These are phyloP conservation scores for Eumeta japonica DNA, from an alignment of 1,140 invertebrate genomes.

Conservation along the genomic window DNA sequence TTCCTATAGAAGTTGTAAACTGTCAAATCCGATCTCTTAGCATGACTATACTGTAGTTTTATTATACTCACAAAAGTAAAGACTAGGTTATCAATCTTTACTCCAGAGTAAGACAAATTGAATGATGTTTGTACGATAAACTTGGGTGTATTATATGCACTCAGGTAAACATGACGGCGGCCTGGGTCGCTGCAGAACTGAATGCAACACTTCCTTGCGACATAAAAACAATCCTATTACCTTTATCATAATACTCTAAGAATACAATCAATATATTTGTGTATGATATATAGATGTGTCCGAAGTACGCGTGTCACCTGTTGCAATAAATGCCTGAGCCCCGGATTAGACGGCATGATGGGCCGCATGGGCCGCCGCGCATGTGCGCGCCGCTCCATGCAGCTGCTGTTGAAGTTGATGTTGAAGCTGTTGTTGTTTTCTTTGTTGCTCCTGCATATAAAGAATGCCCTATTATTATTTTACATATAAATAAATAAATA, in stretches of 20 bases:
- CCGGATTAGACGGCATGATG: slow-evolving; percentile 55
- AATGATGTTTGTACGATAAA: neutral
- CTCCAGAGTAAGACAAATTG: no score
- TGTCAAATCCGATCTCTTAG: no score
- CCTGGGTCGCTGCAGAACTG: no score
- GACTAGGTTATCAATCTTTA: no score
- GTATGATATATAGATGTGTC: no score
- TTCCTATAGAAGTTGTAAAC: no score
- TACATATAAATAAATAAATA: no score
- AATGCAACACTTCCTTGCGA: slow-evolving; percentile 1
- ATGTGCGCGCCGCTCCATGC: slow-evolving; percentile 15
- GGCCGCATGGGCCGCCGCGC: slow-evolving; percentile 49
- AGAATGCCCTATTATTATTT: neutral
- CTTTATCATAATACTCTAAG: no score
- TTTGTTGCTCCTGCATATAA: slow-evolving; percentile 24
- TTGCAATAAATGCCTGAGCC: slow-evolving; percentile 57
- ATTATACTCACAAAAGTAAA: no score
- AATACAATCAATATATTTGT: no score
- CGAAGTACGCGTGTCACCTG: no score
- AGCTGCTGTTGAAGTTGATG: slow-evolving; percentile 31
- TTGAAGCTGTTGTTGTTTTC: slow-evolving; percentile 33
- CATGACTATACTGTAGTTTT: no score
- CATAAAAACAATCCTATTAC: neutral
- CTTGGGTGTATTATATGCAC: neutral
- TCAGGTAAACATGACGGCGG: neutral